Evolutionary conservation across 2,113 vertebrate species (phyloP), one percentile per base, ranked within the genome.

Genomic region (Pholis gunnellus): DNA sequence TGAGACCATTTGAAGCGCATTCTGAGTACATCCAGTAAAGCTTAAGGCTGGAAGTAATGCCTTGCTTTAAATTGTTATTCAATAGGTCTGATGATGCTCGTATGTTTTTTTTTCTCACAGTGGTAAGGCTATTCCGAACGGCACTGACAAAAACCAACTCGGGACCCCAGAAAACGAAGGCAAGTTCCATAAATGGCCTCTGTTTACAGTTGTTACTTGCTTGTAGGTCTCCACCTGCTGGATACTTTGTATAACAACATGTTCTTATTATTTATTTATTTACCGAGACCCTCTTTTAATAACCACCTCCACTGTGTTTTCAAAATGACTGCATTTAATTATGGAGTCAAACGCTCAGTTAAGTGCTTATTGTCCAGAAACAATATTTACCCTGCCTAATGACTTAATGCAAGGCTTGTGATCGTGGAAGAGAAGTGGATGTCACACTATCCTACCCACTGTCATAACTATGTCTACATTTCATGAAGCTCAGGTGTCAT

Each of bases 51-150:
- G 27, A 14, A 44, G 4, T 27, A 27, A 68, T 22, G 18, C 14
- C 3, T 2, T 18, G 9, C 10, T 11, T 48, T 29, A 9, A 9
- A 9, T 18, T 67, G 5, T 27, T n/a, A 54, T 61, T 44, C 7
- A 11, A 18, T 59, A 78, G n/a, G 9, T 70, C 14, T 56, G 20
- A 60, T 36, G 17, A 20, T 78, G 7, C 11, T 68, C 6, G 71
- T 56, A 2, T 65, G 2, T 83, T 44, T 29, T 54, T 2, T 73
- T 59, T 70, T 40, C 5, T 78, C 2, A 83, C 95, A 97, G 96
- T 88, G 97, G 97, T 87, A 99, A 98, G 90, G 96, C 96, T 84
- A 96, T 95, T 78, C 97, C 97, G 59, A 98, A 98, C 52, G 97
- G 94, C 48, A 93, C 92, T 4, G 95, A 96, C 86, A 94, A 94